Conservation (phyloP, 2,113 vertebrate species). For the Mobula hypostoma region DNA sequence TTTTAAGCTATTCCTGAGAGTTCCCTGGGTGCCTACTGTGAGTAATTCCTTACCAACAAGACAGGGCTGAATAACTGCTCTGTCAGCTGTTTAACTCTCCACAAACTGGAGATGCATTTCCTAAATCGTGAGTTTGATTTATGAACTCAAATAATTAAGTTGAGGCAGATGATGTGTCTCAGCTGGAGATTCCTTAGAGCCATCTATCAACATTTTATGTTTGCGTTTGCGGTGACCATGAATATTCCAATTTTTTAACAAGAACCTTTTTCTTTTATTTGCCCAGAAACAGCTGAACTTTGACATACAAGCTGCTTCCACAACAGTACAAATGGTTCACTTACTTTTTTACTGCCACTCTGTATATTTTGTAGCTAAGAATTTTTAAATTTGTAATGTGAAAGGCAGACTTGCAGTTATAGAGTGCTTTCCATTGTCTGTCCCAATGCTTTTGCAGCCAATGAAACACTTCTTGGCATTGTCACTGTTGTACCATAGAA, state of each 20-base stretch:
- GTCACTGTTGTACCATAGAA: too few species aligned
- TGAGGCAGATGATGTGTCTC: conserved; percentile 14
- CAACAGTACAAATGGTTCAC: not conserved
- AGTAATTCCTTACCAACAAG: too few species aligned
- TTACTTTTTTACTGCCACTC: not conserved
- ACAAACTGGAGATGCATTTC: not conserved
- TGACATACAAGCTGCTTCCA: not conserved
- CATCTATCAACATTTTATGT: conserved; percentile 33
- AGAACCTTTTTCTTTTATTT: not conserved
- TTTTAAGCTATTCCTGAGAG: too few species aligned
- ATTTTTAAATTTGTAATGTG: not conserved
- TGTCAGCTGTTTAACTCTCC: conserved; percentile 9
- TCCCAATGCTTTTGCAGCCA: too few species aligned
- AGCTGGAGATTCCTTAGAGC: conserved; percentile 17
- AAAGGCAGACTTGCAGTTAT: not conserved
- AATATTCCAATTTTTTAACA: not conserved
- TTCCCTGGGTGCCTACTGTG: too few species aligned
- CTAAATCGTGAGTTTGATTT: conserved; percentile 15
- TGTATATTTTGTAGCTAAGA: too few species aligned
- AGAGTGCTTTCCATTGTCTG: too few species aligned
- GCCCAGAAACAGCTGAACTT: conserved; percentile 29
- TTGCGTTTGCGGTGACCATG: not conserved
- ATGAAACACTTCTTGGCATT: too few species aligned
- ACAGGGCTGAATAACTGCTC: not conserved
- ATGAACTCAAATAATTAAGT: conserved; percentile 32